Base-by-base conservation (phyloP, 1,140 invertebrate genomes). In the Drosophila pectinifera region DNA sequence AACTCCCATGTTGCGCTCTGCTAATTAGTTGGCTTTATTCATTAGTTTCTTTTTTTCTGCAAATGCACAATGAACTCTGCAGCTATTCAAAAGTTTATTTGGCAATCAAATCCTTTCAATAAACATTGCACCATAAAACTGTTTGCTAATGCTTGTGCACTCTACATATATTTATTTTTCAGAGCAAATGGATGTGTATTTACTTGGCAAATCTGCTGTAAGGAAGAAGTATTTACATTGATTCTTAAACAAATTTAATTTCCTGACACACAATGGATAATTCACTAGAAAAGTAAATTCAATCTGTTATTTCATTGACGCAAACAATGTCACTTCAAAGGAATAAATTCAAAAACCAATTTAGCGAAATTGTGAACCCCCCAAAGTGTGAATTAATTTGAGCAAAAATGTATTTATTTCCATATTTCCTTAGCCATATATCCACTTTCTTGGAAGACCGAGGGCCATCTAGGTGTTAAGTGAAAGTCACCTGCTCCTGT, bases 401-500 rank as follows among this genome's bases (percentile, higher is more conserved):
- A n/a, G 36, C 13, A 5, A 38, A 38, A n/a, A 6, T 38, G 5
- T 38, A n/a, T 6, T n/a, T 38, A 6, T n/a, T 38, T 6, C 8
- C 4, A 16, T 11, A 28, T n/a, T 51, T 20, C 31, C 31, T n/a
- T n/a, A n/a, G n/a, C n/a, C n/a, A n/a, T 0, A 11, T 34, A 34
- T 20, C 3, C 4, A 6, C n/a, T 26, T 53, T n/a, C 31, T 1
- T 3, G 26, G 26, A 51, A 64, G 2, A 14, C 0, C n/a, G 13
- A 26, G 10, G 6, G n/a, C 8, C 45, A n/a, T 3, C 26, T 51
- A 75, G 72, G 76, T 80, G 78, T 83, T 83, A 80, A 76, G 61
- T 18, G 31, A 54, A 49, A 75, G 63, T 59, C 56, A 70, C 53
- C 64, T 61, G 78, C 61, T 63, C 39, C 46, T 54, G 39, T 49